These are phyloP conservation scores for Lophochroa leadbeateri DNA, from an alignment of 2,113 vertebrate genomes.

Conservation along the genomic window DNA sequence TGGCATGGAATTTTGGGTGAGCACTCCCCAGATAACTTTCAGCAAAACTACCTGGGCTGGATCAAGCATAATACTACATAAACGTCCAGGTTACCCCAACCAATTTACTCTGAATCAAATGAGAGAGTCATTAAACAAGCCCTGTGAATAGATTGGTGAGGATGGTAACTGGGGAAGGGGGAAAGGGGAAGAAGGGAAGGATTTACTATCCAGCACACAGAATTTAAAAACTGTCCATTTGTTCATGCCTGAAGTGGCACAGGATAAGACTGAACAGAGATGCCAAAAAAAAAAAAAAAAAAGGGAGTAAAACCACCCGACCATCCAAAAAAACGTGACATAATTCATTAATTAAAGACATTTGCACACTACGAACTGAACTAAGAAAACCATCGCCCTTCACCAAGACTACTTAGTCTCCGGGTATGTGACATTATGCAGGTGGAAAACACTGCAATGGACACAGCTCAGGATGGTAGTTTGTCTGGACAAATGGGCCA, in stretches of 20 bases:
- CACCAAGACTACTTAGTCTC: not conserved
- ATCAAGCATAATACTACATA: not conserved
- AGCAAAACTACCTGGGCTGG: not conserved
- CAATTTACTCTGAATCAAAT: not conserved
- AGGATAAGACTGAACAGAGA: not conserved
- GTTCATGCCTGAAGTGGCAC: not conserved
- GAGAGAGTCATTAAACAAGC: not conserved
- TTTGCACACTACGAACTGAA: not conserved
- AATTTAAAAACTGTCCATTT: not conserved
- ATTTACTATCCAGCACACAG: not conserved
- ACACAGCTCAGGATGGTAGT: not conserved
- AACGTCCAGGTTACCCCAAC: not conserved
- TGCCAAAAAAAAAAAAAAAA: not conserved
- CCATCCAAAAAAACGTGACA: not conserved
- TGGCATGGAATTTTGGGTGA: not conserved
- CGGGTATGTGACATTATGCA: not conserved
- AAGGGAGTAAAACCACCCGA: not conserved
- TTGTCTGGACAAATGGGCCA: not conserved
- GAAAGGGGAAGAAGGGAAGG: not conserved
- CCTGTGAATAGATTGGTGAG: not conserved
- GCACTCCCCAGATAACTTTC: not conserved
- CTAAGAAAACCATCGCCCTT: not conserved
- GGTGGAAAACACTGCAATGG: not conserved
- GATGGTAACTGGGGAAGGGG: not conserved
- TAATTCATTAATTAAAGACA: not conserved